Percentiles rank a stretch among this genome's conserved stretches.
Conservation (phyloP, 2,797 vertebrate species). For the Pangasius mekongensis region DNA sequence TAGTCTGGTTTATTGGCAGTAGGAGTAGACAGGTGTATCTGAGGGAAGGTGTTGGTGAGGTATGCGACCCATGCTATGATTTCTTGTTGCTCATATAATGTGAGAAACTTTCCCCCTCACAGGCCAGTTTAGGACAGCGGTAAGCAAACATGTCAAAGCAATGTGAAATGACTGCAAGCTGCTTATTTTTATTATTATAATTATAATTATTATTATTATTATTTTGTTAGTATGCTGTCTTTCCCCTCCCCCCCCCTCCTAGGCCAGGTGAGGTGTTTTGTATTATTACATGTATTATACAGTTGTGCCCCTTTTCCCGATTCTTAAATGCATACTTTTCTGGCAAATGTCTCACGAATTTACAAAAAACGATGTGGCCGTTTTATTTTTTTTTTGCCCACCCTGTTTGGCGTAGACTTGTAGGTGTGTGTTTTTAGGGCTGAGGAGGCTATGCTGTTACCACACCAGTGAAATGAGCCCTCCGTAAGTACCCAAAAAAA, state of each 20-base stretch:
- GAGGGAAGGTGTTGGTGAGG: conserved; percentile 55
- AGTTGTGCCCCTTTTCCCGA: conserved; percentile 59
- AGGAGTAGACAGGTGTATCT: conserved; percentile 68
- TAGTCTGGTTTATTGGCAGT: conserved; percentile 53
- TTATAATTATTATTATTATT: conserved; percentile 37
- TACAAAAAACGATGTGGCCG: conserved; percentile 79
- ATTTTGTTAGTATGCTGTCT: conserved; percentile 67
- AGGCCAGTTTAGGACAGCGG: conserved; percentile 81
- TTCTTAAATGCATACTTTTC: conserved; percentile 60
- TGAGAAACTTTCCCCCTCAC: conserved; percentile 82
- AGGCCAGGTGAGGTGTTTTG: conserved; percentile 77
- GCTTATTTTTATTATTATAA: conserved; percentile 58
- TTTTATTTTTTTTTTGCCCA: conserved; percentile 82
- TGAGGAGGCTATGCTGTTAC: conserved; percentile 91
- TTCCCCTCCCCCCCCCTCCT: conserved; percentile 70
- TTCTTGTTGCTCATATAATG: conserved; percentile 64
- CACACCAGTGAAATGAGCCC: conserved; percentile 92
- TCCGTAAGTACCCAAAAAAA: conserved; percentile 92
- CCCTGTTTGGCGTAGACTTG: conserved; percentile 90
- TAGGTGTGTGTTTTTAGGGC: conserved; percentile 77
- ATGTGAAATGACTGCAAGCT: conserved; percentile 69
- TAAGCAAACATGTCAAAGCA: conserved; percentile 71
- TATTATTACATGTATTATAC: conserved; percentile 63
- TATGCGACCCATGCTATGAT: conserved; percentile 60
- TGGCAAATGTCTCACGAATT: conserved; percentile 76